Evolutionary conservation across 2,797 vertebrate genomes (phyloP).

Genomic region (Hyperoplus immaculatus): DNA sequence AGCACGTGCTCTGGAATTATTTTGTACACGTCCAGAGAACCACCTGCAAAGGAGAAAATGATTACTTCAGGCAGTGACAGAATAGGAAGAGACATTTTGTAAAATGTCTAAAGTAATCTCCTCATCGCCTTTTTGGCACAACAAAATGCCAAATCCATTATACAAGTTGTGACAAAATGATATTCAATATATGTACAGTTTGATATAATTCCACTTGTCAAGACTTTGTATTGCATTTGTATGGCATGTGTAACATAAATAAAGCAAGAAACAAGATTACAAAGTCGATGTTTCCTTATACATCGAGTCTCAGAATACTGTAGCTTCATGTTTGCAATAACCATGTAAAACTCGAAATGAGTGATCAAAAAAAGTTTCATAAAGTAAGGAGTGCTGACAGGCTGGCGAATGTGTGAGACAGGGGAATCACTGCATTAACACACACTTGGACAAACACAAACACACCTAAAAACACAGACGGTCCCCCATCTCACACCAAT

Average conservation of each 20-base stretch:
- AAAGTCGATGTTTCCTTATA: background rate
- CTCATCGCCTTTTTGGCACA: background rate
- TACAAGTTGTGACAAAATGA: background rate
- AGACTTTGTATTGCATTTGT: background rate
- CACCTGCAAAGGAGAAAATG: constrained; percentile 84
- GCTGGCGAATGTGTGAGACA: constrained; percentile 72
- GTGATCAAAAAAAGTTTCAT: constrained; percentile 49
- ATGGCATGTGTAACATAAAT: background rate
- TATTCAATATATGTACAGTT: background rate
- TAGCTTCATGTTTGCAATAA: constrained; percentile 9
- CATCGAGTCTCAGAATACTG: background rate
- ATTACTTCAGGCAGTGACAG: background rate
- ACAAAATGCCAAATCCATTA: background rate
- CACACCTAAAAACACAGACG: constrained; percentile 33
- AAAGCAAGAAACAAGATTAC: background rate
- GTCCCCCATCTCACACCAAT: constrained; percentile 60
- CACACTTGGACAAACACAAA: constrained; percentile 57
- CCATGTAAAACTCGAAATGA: constrained; percentile 7
- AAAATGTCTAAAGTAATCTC: background rate
- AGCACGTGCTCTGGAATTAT: constrained; percentile 95
- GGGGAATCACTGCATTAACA: constrained; percentile 74
- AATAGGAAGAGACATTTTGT: background rate
- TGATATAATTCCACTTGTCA: background rate
- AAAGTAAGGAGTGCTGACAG: constrained; percentile 53
- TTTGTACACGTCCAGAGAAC: constrained; percentile 97